phyloP scores from a whole-genome alignment of 2,888 invertebrate species.

The Leuctra nigra region DNA sequence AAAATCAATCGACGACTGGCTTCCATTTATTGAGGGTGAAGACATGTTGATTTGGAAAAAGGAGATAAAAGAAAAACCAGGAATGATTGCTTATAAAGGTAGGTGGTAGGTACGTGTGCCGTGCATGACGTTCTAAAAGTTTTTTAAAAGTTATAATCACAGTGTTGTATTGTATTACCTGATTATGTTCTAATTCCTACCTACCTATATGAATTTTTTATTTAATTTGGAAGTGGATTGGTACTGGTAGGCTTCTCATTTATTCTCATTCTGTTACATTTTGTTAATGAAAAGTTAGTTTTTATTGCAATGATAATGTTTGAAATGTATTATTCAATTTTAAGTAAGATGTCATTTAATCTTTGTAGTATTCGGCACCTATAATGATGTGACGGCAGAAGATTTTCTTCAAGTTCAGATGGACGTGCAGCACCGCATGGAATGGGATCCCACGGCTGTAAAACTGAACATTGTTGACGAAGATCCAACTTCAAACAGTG shows the following conservation, averaged over 20 bases:
- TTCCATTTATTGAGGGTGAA: slow-evolving; percentile 69
- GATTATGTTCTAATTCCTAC: too few relatives aligned
- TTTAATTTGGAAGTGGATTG: too few relatives aligned
- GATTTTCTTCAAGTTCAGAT: slow-evolving; percentile 80
- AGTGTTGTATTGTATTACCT: too few relatives aligned
- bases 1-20: slow-evolving; percentile 45
- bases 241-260: too few relatives aligned
- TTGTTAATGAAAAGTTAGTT: too few relatives aligned
- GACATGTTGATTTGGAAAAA: slow-evolving; percentile 78
- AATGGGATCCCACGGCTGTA: slow-evolving; percentile 75
- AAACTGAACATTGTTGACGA: slow-evolving; percentile 62
- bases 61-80: slow-evolving; percentile 49
- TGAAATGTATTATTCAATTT: too few relatives aligned
- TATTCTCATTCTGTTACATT: too few relatives aligned
- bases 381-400: slow-evolving; percentile 66
- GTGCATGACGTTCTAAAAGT: too few relatives aligned
- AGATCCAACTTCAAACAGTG: slow-evolving; percentile 55
- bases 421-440: slow-evolving; percentile 66
- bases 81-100: slow-evolving; percentile 75
- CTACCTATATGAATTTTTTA: too few relatives aligned
- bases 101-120: slow-evolving; percentile 16
- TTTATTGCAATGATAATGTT: too few relatives aligned
- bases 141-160: too few relatives aligned
- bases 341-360: too few relatives aligned
- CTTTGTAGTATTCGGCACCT: slow-evolving; percentile 70